Evolutionary conservation across 2,797 vertebrate genomes (phyloP), one percentile per base, ranked within the genome.

Genomic region (Nannoperca obscura): DNA sequence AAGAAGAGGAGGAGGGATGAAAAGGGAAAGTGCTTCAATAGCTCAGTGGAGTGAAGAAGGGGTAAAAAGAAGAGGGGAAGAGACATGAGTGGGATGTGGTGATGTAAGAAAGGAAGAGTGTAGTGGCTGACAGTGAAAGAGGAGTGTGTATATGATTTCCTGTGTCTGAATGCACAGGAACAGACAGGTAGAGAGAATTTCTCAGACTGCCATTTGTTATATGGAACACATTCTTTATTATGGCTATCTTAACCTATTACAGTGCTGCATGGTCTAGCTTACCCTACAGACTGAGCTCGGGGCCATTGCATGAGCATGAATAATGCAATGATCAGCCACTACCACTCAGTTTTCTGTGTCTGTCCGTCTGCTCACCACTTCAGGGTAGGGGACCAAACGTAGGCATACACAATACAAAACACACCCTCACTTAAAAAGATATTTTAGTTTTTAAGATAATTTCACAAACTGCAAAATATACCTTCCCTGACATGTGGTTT

Each of bases 281-380:
- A 52, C 66, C 88, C 84, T 87, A 82, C 59, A 72, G 82, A 73
- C 74, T 20, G 72, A 88, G 88, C 86, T 88, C 0, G 58, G 62
- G 89, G 88, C 85, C 78, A 70, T 78, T 59, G 68, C 79, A 86
- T 17, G 61, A 81, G 82, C 86, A 91, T 91, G 78, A 91, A 89
- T 88, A 90, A 92, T 90, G 80, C 86, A 92, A 81, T 81, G 85
- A 87, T 90, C 80, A 86, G 77, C 81, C 78, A 54, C 84, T 47
- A 47, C 70, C 60, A 19, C 73, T 72, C 82, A 38, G 76, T 58
- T 80, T 62, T 60, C 71, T 75, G 70, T 32, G 60, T 77, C 78
- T 71, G 86, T 72, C 76, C 32, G 81, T 82, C 74, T 78, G 85
- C 54, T 70, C 75, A 55, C 34, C 74, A 88, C 87, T 86, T 78